Percentiles rank a stretch among this genome's conserved stretches.
phyloP scores from a whole-genome alignment of 2,797 vertebrate species.

The Eulemur albifrons region DNA sequence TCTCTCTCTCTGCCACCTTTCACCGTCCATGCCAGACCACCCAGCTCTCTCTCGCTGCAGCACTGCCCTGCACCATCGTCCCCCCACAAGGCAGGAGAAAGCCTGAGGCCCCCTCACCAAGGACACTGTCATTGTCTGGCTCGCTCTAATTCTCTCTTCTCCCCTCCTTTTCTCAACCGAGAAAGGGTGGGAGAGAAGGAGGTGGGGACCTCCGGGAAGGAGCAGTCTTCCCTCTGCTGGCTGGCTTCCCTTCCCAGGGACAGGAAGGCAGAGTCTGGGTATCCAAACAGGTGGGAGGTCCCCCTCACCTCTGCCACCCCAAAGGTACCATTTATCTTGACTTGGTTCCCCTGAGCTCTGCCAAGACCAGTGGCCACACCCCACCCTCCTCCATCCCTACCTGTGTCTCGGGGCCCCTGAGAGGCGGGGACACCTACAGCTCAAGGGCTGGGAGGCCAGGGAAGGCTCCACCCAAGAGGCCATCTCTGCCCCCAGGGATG shows the following conservation, averaged over 20 bases:
- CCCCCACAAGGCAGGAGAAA: not conserved
- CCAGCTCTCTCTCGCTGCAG: not conserved
- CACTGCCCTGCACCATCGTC: not conserved
- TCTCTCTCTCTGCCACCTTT: not conserved
- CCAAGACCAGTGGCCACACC: not conserved
- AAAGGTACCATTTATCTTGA: not conserved
- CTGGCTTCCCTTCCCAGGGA: not conserved
- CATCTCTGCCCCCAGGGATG: not conserved
- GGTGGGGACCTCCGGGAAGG: not conserved
- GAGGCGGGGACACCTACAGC: slow-evolving; percentile 16
- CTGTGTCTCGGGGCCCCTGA: not conserved
- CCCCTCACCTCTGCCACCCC: not conserved
- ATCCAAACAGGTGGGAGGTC: not conserved
- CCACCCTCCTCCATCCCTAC: not conserved
- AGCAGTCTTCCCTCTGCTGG: not conserved
- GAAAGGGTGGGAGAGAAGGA: not conserved
- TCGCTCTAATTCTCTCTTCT: not conserved
- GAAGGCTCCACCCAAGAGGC: slow-evolving; percentile 45
- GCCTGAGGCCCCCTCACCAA: not conserved
- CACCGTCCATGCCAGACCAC: not conserved
- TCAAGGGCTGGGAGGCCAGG: not conserved
- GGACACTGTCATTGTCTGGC: not conserved
- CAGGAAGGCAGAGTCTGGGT: not conserved
- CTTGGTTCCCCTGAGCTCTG: not conserved
- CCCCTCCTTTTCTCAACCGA: slow-evolving; percentile 21